Evolutionary conservation across 2,797 vertebrate genomes (phyloP), one percentile per base, ranked within the genome.

Genomic region (Lutjanus campechanus): DNA sequence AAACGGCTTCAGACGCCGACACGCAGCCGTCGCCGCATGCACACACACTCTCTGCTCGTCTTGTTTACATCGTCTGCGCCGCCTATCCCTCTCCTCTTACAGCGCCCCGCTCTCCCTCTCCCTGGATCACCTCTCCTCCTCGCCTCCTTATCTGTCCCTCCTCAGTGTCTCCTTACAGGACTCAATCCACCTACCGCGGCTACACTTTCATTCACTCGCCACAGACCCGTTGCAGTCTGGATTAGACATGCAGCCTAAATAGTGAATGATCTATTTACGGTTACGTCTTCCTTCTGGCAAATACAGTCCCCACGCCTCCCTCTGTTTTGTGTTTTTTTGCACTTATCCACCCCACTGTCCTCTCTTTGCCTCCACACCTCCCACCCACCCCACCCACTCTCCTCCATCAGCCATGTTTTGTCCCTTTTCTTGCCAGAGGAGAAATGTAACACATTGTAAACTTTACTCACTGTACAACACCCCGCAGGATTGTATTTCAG

Each of bases 391-490:
- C 65, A 54, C 74, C 82, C 3, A 36, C 29, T 36, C 25, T 81
- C 63, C 8, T 63, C 73, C 84, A 69, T 63, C 61, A 65, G 62
- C 68, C 68, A 65, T 17, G 74, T 85, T 82, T 84, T 91, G 81
- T 89, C 85, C 61, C 55, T 40, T 85, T 81, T 84, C 78, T 84
- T 79, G 80, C 89, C 86, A 76, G 87, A 73, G 76, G 83, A 76
- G 69, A 93, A 95, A 93, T 95, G 94, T 94, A 88, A 80, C 91
- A 93, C 91, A 85, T 92, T 94, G 94, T 95, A 94, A 94, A 94
- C 77, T 92, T 93, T 85, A 89, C 88, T 93, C 88, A 76, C 89
- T 75, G 89, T 88, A 92, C 92, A 92, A 93, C 93, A 89, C 89
- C 82, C 90, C 7, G 51, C 76, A 69, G 91, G 87, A 61, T 96